These are phyloP conservation scores for Drosophila takahashii DNA, from an alignment of 1,140 invertebrate species.

Conservation along the genomic window DNA sequence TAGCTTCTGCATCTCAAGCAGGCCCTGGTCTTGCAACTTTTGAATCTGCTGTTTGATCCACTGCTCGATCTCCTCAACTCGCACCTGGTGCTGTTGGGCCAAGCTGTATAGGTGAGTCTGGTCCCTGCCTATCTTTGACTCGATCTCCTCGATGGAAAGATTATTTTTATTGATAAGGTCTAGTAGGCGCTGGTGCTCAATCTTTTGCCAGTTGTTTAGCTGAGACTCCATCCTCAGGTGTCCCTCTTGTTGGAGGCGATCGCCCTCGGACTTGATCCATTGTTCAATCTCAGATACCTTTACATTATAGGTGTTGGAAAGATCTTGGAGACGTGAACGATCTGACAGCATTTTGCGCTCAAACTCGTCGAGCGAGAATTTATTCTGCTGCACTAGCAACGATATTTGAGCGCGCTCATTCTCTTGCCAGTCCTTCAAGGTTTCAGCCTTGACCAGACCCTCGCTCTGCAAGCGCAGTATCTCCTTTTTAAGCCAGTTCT, in stretches of 20 bases:
- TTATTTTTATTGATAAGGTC: constrained; percentile 75
- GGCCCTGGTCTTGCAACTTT: constrained; percentile 65
- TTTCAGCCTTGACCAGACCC: constrained; percentile 72
- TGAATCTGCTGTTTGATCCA: constrained; percentile 80
- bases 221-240: constrained; percentile 71
- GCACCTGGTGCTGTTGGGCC: constrained; percentile 79
- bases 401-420: constrained; percentile 65
- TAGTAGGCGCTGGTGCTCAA: constrained; percentile 71
- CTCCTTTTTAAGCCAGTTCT: constrained; percentile 80
- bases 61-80: constrained; percentile 80
- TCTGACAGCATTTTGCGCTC: constrained; percentile 71
- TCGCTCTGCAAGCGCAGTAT: constrained; percentile 69
- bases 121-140: constrained; percentile 67
- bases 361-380: constrained; percentile 71
- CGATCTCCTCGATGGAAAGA: constrained; percentile 75
- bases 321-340: constrained; percentile 60
- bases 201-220: constrained; percentile 79
- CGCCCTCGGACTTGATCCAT: constrained; percentile 77
- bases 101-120: constrained; percentile 74
- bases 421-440: constrained; percentile 78
- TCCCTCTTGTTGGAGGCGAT: constrained; percentile 75
- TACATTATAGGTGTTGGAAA: constrained; percentile 74
- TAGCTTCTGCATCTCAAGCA: constrained; percentile 76
- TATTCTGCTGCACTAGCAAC: constrained; percentile 67
- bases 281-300: constrained; percentile 75